Evolutionary conservation across 2,888 invertebrate species (phyloP), one percentile per base, ranked within the genome.

Genomic region (Spilosoma lubricipeda): DNA sequence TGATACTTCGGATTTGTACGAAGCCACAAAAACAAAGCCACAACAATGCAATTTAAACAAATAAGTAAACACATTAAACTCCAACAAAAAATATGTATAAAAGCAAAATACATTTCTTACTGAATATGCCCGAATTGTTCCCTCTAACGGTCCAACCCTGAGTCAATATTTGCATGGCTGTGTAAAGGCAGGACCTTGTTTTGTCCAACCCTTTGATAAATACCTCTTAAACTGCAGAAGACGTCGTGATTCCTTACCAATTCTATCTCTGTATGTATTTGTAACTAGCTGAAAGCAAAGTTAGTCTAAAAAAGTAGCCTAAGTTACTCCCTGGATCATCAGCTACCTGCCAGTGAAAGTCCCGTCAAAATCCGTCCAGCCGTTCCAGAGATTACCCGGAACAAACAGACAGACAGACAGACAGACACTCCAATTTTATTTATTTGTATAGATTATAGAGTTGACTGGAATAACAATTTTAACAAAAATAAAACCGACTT

Each of bases 111-210:
- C 23, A 56, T 65, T 18, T 18, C 39, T n/a, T 45, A 66, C 52
- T 36, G 69, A 63, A 72, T 42, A 67, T 65, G 65, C 56, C 42
- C 15, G 64, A 72, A 33, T 27, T 69, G 56, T 36, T 74, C 68
- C 70, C 76, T 33, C 36, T 66, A 84, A 79, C 65, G 82, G 78
- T 71, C 64, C 74, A 73, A 68, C 39, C 80, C 80, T 70, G 73
- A 83, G 85, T 86, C 82, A 88, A 88, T 86, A 88, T 88, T 88
- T 84, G 77, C 85, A 80, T 80, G 82, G 80, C 77, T 77, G 77
- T 80, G 81, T 77, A 79, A 76, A 78, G 80, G 72, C 52, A 42
- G 73, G 74, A 73, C 81, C 80, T 75, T 83, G 79, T 85, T 81
- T 85, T 75, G 83, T 76, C 71, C 83, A 79, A 71, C n/a, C 80